phyloP scores from a whole-genome alignment of 2,113 vertebrate genomes.

The Mormoops blainvillei region DNA sequence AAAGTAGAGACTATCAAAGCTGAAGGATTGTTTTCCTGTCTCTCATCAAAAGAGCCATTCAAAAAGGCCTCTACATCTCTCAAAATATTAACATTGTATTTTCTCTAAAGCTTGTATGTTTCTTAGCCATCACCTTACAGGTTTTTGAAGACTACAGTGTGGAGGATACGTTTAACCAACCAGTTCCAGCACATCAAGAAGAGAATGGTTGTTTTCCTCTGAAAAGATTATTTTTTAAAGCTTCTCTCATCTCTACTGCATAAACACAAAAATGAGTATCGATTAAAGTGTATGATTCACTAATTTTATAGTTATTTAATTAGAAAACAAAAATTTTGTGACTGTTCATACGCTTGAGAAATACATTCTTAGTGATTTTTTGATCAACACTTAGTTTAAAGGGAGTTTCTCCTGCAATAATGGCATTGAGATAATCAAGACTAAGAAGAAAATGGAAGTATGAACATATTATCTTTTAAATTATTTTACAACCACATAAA shows the following conservation, averaged over 20 bases:
- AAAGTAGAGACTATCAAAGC: not conserved
- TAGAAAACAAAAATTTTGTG: not conserved
- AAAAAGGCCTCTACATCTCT: not conserved
- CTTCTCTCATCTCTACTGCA: not conserved
- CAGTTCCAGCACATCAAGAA: not conserved
- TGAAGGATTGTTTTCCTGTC: not conserved
- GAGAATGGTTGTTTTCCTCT: not conserved
- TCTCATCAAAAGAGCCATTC: not conserved
- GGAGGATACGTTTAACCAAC: not conserved
- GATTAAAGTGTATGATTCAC: not conserved
- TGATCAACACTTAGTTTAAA: not conserved
- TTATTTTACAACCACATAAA: not conserved
- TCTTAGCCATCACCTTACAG: not conserved
- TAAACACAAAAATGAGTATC: not conserved
- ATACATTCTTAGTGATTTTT: not conserved
- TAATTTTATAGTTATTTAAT: slow-evolving; percentile 31
- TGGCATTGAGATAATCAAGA: not conserved
- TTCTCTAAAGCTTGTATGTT: not conserved
- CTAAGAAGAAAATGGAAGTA: not conserved
- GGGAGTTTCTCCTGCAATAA: not conserved
- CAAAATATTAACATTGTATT: not conserved
- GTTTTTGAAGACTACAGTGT: not conserved
- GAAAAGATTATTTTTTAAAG: not conserved
- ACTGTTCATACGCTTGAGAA: not conserved
- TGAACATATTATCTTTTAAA: not conserved